Percentiles rank a stretch among this genome's conserved stretches.
Evolutionary conservation across 2,797 vertebrate species (phyloP).

Genomic region (Squalus acanthias): DNA sequence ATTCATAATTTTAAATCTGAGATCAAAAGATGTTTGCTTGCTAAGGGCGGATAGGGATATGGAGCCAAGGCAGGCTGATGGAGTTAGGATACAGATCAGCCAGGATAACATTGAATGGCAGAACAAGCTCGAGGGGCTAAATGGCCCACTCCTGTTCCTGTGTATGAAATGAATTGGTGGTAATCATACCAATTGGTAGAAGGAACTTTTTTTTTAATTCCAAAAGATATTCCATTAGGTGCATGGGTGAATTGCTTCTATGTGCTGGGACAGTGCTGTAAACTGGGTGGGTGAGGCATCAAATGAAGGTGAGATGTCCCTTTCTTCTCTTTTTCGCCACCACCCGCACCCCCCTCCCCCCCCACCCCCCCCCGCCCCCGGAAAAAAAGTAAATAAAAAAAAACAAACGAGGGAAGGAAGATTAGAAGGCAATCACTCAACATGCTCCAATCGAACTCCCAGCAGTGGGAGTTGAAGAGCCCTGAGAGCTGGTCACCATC

Average conservation of each 20-base stretch:
- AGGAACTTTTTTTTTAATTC: neutral
- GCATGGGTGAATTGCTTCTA: neutral
- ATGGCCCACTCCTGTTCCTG: neutral
- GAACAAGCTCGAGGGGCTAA: neutral
- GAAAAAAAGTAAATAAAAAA: neutral
- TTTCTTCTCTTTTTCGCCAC: neutral
- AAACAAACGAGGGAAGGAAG: neutral
- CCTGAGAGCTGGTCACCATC: neutral
- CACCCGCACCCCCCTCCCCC: neutral
- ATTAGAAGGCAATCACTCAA: neutral
- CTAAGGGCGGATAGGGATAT: neutral
- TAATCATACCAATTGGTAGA: neutral
- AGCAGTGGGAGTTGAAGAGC: neutral
- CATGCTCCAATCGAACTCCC: too few species aligned
- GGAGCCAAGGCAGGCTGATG: neutral
- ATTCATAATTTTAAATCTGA: neutral
- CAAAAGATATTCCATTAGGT: neutral
- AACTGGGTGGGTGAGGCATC: neutral
- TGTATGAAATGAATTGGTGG: neutral
- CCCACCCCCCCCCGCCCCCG: accelerated
- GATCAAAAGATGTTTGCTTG: neutral
- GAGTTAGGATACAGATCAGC: neutral
- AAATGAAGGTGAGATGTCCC: neutral
- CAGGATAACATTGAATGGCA: neutral
- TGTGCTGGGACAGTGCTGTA: neutral